phyloP scores from a whole-genome alignment of 2,888 invertebrate genomes.

The Andrena camellia region DNA sequence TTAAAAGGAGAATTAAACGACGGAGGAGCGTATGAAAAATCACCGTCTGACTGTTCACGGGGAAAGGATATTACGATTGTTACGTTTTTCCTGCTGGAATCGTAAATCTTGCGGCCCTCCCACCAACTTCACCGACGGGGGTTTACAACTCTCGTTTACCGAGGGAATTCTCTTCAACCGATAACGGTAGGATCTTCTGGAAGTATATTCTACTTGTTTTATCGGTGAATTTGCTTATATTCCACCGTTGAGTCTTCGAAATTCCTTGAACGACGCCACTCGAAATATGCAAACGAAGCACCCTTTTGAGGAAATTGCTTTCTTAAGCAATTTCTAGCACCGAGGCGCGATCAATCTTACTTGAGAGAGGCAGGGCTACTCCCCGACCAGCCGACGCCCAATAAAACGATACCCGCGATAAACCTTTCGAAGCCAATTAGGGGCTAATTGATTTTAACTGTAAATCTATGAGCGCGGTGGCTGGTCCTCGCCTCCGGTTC shows the following conservation, averaged over 20 bases:
- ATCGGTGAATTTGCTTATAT: neutral
- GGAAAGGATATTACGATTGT: constrained; percentile 67
- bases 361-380: neutral
- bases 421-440: constrained; percentile 73
- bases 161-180: constrained; percentile 32
- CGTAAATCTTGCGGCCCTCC: constrained; percentile 65
- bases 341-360: constrained; percentile 40
- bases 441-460: constrained; percentile 81
- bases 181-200: constrained; percentile 30
- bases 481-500: constrained; percentile 61
- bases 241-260: neutral
- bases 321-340: constrained; percentile 1
- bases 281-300: neutral
- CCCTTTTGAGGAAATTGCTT: constrained; percentile 17
- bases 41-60: constrained; percentile 52
- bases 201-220: too few species aligned
- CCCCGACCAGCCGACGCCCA: constrained; percentile 24
- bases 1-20: constrained; percentile 65
- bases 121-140: constrained; percentile 36
- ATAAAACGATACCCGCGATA: constrained; percentile 64
- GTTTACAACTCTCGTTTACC: constrained; percentile 45
- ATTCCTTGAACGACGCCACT: neutral
- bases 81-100: constrained; percentile 60
- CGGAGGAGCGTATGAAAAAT: constrained; percentile 62
- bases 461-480: constrained; percentile 77